These are phyloP conservation scores for Stomorhina lunata DNA, from an alignment of 2,888 invertebrate genomes.

Conservation along the genomic window DNA sequence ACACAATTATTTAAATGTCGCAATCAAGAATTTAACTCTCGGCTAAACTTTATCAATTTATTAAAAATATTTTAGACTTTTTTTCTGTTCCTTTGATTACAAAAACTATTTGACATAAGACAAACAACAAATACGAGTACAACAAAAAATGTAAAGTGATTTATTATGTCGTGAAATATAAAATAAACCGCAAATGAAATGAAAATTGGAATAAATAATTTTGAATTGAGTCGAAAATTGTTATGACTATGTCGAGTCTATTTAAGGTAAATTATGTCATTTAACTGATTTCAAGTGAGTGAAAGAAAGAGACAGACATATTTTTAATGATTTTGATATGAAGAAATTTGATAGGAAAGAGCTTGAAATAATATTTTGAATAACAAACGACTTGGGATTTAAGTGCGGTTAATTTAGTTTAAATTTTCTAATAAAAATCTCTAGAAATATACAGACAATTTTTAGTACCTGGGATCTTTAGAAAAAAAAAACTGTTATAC, in stretches of 20 bases:
- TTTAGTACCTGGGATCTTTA: too few relatives aligned
- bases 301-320: neutral
- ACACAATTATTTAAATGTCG: constrained; percentile 4
- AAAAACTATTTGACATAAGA: constrained; percentile 22
- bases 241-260: neutral
- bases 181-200: constrained; percentile 19
- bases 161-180: constrained; percentile 35
- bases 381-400: neutral
- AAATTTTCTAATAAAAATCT: too few relatives aligned
- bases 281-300: neutral
- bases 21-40: neutral
- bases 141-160: constrained; percentile 18
- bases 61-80: neutral
- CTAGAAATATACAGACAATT: too few relatives aligned
- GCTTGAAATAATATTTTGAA: neutral
- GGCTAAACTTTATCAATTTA: constrained; percentile 36
- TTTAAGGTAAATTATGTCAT: constrained; percentile 46
- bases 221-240: neutral
- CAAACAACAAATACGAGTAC: neutral
- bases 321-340: neutral
- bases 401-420: neutral
- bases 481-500: too few relatives aligned
- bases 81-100: too few relatives aligned
- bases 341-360: neutral
- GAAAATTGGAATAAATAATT: neutral